phyloP scores from a whole-genome alignment of 92 coral and sea anemone species.

The Siderastrea radians region DNA sequence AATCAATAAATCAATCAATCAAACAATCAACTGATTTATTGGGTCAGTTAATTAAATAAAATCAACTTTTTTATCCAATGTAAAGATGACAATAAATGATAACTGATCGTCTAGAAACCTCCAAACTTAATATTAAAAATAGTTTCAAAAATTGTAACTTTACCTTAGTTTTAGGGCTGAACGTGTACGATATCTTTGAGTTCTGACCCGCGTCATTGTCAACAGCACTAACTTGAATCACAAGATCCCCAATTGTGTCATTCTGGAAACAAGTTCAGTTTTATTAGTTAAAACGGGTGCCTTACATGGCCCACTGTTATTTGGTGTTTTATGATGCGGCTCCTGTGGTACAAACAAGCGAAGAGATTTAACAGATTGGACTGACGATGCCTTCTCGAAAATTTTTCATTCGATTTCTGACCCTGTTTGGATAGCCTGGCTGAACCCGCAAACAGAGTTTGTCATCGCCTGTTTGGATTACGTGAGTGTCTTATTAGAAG shows the following conservation, averaged over 20 bases:
- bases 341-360: no score
- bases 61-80: background rate
- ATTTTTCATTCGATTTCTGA: no score
- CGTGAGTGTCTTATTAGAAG: no score
- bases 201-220: constrained; percentile 75
- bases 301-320: background rate
- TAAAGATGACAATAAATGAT: no score
- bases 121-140: no score
- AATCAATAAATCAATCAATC: background rate
- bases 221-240: constrained; percentile 72
- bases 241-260: constrained; percentile 59
- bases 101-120: no score
- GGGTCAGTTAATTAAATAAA: background rate
- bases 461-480: no score
- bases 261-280: constrained; percentile 51
- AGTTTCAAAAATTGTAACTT: background rate
- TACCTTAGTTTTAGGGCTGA: constrained; percentile 68
- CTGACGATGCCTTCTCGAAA: no score
- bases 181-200: constrained; percentile 69
- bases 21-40: background rate
- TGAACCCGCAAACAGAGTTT: no score
- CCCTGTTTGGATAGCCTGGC: no score
- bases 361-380: no score
- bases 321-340: no score
- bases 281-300: background rate